Conservation (phyloP, 2,888 invertebrate genomes). For the Epinotia nisella region DNA sequence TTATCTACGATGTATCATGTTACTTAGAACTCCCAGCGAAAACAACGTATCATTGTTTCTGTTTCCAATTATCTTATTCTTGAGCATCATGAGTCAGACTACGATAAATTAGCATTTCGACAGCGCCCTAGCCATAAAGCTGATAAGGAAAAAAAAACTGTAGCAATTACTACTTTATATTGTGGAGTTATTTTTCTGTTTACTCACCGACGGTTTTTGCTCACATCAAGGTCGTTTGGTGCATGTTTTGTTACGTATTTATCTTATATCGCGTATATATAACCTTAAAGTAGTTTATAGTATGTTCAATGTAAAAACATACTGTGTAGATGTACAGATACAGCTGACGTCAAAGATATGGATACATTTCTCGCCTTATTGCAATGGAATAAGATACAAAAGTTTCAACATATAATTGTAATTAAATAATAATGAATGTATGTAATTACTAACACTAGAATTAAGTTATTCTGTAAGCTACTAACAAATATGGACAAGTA, state of each 20-base stretch:
- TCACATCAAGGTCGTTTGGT: slow-evolving; percentile 11
- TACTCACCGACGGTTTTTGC: background rate
- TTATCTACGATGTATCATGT: slow-evolving; percentile 28
- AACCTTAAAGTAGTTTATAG: background rate
- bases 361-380: too few relatives aligned
- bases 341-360: too few relatives aligned
- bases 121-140: slow-evolving; percentile 4
- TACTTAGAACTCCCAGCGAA: slow-evolving; percentile 16
- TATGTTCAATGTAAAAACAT: background rate
- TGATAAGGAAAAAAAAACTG: slow-evolving; percentile 2
- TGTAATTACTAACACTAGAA: too few relatives aligned
- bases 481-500: too few relatives aligned
- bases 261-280: background rate
- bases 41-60: slow-evolving; percentile 27
- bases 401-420: too few relatives aligned
- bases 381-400: too few relatives aligned
- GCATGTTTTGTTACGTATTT: background rate
- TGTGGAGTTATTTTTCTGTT: slow-evolving; percentile 12
- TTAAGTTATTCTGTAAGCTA: too few relatives aligned
- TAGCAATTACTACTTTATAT: slow-evolving; percentile 10
- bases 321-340: background rate
- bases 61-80: slow-evolving; percentile 33
- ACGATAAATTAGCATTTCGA: slow-evolving; percentile 22
- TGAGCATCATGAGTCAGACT: slow-evolving; percentile 19
- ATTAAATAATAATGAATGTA: too few relatives aligned